A percentile compares a stretch with the other conserved stretches of the same genome.
phyloP scores from a whole-genome alignment of 2,113 vertebrate genomes.

The Rissa tridactyla region DNA sequence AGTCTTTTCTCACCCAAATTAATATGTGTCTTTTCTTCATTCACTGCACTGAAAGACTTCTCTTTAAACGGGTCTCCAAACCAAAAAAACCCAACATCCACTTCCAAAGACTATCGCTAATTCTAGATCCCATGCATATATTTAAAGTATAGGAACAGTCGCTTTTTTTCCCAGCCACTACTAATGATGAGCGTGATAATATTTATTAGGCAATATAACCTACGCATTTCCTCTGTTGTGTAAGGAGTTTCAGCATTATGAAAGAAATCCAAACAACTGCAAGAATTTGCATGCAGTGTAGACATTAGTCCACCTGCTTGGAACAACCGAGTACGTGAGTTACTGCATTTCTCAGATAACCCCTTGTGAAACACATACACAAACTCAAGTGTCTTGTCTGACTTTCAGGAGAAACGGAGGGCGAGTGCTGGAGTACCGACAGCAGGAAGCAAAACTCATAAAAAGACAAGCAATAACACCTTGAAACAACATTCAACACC shows the following conservation, averaged over 20 bases:
- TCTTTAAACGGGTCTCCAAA: neutral
- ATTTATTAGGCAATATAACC: neutral
- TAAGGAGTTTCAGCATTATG: neutral
- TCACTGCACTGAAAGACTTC: neutral
- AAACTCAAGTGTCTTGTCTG: neutral
- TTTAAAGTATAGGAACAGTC: neutral
- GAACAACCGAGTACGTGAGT: neutral
- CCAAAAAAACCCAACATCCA: neutral
- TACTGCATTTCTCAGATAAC: neutral
- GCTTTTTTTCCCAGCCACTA: neutral
- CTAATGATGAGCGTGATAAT: neutral
- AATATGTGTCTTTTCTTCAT: neutral
- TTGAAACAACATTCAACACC: neutral
- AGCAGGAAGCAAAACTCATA: neutral
- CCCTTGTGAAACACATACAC: accelerated
- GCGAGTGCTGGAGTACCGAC: neutral
- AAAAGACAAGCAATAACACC: neutral
- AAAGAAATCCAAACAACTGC: neutral
- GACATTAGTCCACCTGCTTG: neutral
- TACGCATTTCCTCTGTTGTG: neutral
- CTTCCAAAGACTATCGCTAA: neutral
- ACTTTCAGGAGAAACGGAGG: neutral
- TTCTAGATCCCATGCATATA: neutral
- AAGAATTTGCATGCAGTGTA: neutral
- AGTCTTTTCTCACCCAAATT: neutral